Conservation (phyloP, 2,113 vertebrate genomes). For the Loxodonta africana region DNA sequence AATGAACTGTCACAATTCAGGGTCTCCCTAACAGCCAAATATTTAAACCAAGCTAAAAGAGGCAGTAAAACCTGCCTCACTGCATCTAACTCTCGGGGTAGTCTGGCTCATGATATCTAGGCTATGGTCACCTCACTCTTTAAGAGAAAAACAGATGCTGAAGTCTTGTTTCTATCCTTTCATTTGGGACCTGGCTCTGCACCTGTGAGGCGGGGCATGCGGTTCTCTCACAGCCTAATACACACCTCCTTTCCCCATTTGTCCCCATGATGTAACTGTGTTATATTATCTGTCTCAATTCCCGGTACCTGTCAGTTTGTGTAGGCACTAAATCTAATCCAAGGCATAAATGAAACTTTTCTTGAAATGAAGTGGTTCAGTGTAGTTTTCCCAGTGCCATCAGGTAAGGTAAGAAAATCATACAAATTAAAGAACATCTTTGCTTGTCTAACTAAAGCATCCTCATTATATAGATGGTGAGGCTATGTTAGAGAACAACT, state of each 20-base stretch:
- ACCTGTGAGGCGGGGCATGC: not conserved
- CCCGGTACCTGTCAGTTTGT: not conserved
- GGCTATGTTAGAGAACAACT: not conserved
- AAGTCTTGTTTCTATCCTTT: not conserved
- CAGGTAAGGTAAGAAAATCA: not conserved
- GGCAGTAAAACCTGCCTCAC: not conserved
- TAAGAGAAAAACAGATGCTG: not conserved
- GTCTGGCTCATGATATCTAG: not conserved
- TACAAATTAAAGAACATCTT: not conserved
- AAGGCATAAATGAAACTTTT: not conserved
- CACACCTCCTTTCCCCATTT: not conserved
- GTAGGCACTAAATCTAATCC: not conserved
- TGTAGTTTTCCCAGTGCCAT: not conserved
- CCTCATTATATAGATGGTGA: not conserved
- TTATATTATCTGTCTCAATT: not conserved
- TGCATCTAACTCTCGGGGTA: not conserved
- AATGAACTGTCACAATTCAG: not conserved
- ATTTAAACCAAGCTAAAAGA: not conserved
- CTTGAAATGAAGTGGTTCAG: not conserved
- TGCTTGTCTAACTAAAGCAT: not conserved
- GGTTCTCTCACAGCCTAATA: not conserved
- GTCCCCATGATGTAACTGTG: not conserved
- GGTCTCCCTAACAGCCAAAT: not conserved
- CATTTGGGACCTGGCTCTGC: fast-evolving
- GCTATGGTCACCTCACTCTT: not conserved